Percentiles rank a stretch among this genome's conserved stretches.
Conservation (phyloP, 2,797 vertebrate genomes). For the Microctenopoma steveboyesi region DNA sequence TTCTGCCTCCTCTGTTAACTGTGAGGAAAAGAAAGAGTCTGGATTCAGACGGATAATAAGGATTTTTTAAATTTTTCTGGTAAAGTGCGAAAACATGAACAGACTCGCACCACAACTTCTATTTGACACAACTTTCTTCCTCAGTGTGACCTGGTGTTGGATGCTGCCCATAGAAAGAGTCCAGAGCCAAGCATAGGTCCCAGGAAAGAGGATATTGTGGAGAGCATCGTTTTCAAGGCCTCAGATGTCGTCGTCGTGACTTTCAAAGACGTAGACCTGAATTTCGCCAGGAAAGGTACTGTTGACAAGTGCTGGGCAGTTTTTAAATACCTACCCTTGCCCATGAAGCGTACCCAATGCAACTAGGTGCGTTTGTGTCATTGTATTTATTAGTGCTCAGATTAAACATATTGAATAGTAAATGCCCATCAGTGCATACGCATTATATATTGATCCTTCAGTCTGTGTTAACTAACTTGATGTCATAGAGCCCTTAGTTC, state of each 20-base stretch:
- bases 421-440: slow-evolving; percentile 34
- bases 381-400: slow-evolving; percentile 31
- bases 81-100: too few relatives aligned
- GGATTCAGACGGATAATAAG: too few relatives aligned
- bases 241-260: slow-evolving; percentile 97
- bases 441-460: slow-evolving; percentile 40
- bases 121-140: slow-evolving; percentile 28
- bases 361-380: slow-evolving; percentile 15
- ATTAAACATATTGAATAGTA: slow-evolving; percentile 23
- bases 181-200: slow-evolving; percentile 89
- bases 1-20: too few relatives aligned
- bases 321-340: neutral
- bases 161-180: slow-evolving; percentile 95
- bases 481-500: slow-evolving; percentile 54
- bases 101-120: too few relatives aligned
- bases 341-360: neutral
- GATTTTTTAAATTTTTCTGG: too few relatives aligned
- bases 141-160: slow-evolving; percentile 97
- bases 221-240: slow-evolving; percentile 98
- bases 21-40: too few relatives aligned
- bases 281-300: slow-evolving; percentile 96
- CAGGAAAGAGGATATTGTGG: slow-evolving; percentile 96
- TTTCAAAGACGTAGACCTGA: slow-evolving; percentile 98
- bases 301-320: neutral
- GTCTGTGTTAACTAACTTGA: slow-evolving; percentile 45